Base-by-base conservation (phyloP, 2,888 invertebrate species). In the Brachyopa scutellaris region DNA sequence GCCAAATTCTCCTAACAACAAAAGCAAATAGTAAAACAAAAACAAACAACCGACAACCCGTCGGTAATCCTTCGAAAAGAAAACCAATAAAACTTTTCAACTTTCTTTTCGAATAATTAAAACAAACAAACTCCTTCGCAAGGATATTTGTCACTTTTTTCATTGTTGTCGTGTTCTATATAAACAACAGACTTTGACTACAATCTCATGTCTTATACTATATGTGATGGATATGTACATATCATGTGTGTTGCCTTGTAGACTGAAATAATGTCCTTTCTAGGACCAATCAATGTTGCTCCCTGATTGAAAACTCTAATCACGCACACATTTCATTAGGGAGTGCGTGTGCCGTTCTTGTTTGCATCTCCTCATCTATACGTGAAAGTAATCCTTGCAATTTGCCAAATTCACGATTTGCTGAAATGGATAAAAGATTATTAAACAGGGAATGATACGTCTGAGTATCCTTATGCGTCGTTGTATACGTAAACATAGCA, bases 61-160 rank as follows among this genome's bases (percentile, higher is more conserved):
- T 38, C 72, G 64, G 21, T 78, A 78, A 78, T 79, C 73, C 79
- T 45, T 78, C 42, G 47, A 13, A 73, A 67, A 66, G 73, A 79
- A 74, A 51, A 67, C 73, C 66, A 79, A 79, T 79, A 79, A 79
- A 79, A 79, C 73, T 79, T 79, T 67, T 19, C 29, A 73, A 73
- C 64, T 73, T 66, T 79, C 57, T 73, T 36, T 31, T 33, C 51
- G 51, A 79, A 79, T 79, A 74, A 79, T 74, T 79, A 67, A 79
- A 67, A 53, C 74, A 79, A 79, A 79, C 73, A 79, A 57, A 59
- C 49, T 51, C 61, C 38, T 31, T 19, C 31, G 8, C 29, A 79
- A 36, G 59, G 66, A 67, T 47, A 49, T 31, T 40, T 4, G 3
- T 40, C 15, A 2, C 8, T 13, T 47, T 47, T 26, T 38, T 15